These are phyloP conservation scores for Doryteuthis pealeii DNA, from an alignment of 1,140 invertebrate species.

Conservation along the genomic window DNA sequence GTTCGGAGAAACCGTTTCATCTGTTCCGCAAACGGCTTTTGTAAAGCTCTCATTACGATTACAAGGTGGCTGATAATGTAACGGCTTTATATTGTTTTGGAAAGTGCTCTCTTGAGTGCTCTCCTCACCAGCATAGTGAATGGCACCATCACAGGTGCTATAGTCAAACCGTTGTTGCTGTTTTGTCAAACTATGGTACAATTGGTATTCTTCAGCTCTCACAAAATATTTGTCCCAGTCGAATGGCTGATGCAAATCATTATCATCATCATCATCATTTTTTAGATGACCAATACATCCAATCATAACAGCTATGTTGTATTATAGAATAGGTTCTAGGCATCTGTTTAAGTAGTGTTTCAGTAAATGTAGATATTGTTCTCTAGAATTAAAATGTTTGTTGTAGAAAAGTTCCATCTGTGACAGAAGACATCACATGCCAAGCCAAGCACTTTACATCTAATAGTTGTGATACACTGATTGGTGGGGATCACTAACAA, in stretches of 20 bases:
- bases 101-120: neutral
- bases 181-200: neutral
- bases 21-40: neutral
- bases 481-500: too few relatives aligned
- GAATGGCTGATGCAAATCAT: neutral
- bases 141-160: neutral
- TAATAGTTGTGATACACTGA: too few relatives aligned
- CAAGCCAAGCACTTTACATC: too few relatives aligned
- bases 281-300: neutral
- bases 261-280: neutral
- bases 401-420: too few relatives aligned
- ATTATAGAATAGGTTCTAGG: too few relatives aligned
- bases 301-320: slow-evolving; percentile 10
- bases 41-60: slow-evolving; percentile 1
- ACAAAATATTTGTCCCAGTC: neutral
- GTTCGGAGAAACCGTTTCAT: neutral
- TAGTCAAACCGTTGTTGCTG: neutral
- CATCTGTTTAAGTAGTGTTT: too few relatives aligned
- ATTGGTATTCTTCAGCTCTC: neutral
- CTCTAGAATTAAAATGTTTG: too few relatives aligned
- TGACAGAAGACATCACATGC: too few relatives aligned
- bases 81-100: neutral
- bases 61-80: neutral
- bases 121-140: neutral
- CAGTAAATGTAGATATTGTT: too few relatives aligned